These are phyloP conservation scores for Strigamia transsilvanica DNA, from an alignment of 2,888 invertebrate species.

Conservation along the genomic window DNA sequence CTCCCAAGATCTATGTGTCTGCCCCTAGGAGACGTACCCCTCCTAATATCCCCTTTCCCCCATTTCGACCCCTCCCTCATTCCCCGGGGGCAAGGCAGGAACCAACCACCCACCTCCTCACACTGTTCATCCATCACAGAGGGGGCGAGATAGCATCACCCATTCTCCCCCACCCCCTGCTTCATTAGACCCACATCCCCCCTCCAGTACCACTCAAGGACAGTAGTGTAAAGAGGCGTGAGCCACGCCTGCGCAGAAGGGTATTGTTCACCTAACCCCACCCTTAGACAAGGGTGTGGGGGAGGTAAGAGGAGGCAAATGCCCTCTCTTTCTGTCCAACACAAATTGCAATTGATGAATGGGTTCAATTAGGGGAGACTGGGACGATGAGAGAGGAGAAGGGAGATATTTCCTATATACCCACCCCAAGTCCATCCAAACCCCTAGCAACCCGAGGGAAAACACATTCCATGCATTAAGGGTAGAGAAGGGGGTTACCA, in stretches of 20 bases:
- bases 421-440: slow-evolving; percentile 34
- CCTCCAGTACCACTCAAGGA: slow-evolving; percentile 35
- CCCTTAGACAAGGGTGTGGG: slow-evolving; percentile 44
- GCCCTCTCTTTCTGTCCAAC: slow-evolving; percentile 47
- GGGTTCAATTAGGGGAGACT: slow-evolving; percentile 47
- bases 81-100: slow-evolving; percentile 48
- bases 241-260: slow-evolving; percentile 48
- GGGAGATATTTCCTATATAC: slow-evolving; percentile 7
- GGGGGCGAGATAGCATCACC: slow-evolving; percentile 43
- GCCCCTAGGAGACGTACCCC: slow-evolving; percentile 3
- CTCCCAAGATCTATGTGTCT: slow-evolving; percentile 39
- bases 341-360: slow-evolving; percentile 35
- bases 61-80: slow-evolving; percentile 40
- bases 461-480: slow-evolving; percentile 41
- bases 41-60: slow-evolving; percentile 35
- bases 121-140: slow-evolving; percentile 45
- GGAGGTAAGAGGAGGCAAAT: slow-evolving; percentile 38
- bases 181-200: slow-evolving; percentile 45
- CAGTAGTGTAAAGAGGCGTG: slow-evolving; percentile 49
- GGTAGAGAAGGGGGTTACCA: slow-evolving; percentile 1
- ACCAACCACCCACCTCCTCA: slow-evolving; percentile 27
- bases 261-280: slow-evolving; percentile 49
- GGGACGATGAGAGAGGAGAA: slow-evolving; percentile 26
- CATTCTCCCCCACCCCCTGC: background rate
- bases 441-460: slow-evolving; percentile 37